Evolutionary conservation across 1,140 invertebrate genomes (phyloP), one percentile per base, ranked within the genome.

Genomic region (Lordiphosa collinella): DNA sequence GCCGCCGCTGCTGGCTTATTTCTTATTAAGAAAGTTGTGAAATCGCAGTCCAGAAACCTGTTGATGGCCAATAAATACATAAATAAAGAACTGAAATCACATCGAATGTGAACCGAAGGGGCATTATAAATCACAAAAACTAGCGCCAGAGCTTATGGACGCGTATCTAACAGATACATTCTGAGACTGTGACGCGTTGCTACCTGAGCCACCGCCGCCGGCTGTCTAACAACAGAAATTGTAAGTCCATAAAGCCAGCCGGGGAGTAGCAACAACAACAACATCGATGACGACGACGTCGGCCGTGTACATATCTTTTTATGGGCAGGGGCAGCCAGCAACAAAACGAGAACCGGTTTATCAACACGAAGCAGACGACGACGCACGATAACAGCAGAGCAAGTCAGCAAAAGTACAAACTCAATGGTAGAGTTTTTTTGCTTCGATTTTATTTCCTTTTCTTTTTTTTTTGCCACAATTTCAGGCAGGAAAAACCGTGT

Each of bases 141-240:
- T 59, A 48, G 54, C 47, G 48, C 57, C 43, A 31, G 11, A 65
- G 53, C 66, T 74, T 50, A 47, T 52, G 40, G 44, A 7, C 38
- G 53, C 52, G 68, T 80, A 80, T 82, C 66, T 82, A 82, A 76
- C 62, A 84, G 72, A 80, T 82, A 75, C 76, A 82, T 75, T 80
- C 65, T 55, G 55, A 62, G 66, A 76, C 48, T 35, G 43, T 61
- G 57, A 53, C 48, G 67, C 48, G 50, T 64, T 60, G 54, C 76
- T 80, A 80, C 76, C 76, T 80, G 76, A 82, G 50, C 32, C 31
- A 25, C 31, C 13, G 22, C 22, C 38, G 54, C 22, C 37, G 44
- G 60, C 37, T 65, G 53, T 48, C 41, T 52, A 57, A 52, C 41
- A 65, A 57, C 50, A 52, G 29, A 41, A 53, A 36, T 49, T 49